These are phyloP conservation scores for Piaya cayana DNA, from an alignment of 2,113 vertebrate genomes.

Conservation along the genomic window DNA sequence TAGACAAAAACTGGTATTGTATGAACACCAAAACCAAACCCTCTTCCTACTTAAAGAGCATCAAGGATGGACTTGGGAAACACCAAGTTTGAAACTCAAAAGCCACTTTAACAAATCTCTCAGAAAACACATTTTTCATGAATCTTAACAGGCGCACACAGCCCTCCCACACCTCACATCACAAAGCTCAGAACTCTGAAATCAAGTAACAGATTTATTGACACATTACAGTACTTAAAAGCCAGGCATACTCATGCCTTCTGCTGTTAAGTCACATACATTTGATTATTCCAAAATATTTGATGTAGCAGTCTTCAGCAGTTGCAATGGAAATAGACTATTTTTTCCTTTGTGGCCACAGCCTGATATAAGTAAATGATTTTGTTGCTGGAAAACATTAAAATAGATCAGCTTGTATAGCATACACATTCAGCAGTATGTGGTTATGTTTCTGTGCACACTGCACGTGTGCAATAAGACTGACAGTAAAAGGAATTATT, in stretches of 20 bases:
- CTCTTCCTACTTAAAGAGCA: not conserved
- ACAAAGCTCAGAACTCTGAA: not conserved
- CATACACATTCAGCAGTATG: not conserved
- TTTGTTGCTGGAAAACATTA: not conserved
- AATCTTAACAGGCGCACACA: not conserved
- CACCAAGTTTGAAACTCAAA: not conserved
- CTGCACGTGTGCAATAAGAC: not conserved
- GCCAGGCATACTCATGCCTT: not conserved
- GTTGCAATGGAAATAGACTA: not conserved
- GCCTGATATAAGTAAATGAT: not conserved
- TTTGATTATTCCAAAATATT: constrained; percentile 3
- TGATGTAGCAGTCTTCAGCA: not conserved
- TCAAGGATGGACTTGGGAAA: not conserved
- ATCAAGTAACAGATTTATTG: constrained; percentile 62
- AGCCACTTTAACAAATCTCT: not conserved
- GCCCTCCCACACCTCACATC: not conserved
- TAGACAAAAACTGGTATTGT: not conserved
- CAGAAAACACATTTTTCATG: rapidly evolving
- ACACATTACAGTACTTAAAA: constrained; percentile 38
- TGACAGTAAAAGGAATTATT: constrained; percentile 27
- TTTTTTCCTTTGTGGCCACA: not conserved
- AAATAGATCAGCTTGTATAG: not conserved
- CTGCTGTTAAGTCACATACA: not conserved
- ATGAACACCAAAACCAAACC: not conserved
- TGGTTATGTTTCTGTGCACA: not conserved